These are phyloP conservation scores for Apis cerana DNA, from an alignment of 1,140 invertebrate species.

Conservation along the genomic window DNA sequence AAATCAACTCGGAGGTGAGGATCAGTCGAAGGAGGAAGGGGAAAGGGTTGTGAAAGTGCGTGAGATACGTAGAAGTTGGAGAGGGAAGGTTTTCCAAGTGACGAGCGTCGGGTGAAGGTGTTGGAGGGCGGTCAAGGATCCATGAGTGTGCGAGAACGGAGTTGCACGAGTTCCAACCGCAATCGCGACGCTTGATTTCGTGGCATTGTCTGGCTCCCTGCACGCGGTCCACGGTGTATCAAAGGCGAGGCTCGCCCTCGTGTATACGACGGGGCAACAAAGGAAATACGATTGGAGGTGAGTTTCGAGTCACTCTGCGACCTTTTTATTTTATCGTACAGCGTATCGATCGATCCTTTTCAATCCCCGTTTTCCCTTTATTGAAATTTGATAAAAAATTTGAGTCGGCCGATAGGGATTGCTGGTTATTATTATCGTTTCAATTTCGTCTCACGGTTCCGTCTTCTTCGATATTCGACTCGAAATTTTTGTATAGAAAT, in stretches of 20 bases:
- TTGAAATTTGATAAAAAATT: background rate
- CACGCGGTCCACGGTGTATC: slow-evolving; percentile 36
- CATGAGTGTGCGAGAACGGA: slow-evolving; percentile 15
- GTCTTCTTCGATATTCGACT: too few relatives aligned
- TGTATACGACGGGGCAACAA: slow-evolving; percentile 27
- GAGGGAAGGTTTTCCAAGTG: background rate
- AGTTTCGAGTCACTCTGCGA: slow-evolving; percentile 10
- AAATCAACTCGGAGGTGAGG: too few relatives aligned
- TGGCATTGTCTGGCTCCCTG: slow-evolving; percentile 35
- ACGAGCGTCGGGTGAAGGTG: slow-evolving; percentile 19
- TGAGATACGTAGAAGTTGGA: background rate
- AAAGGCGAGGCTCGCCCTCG: slow-evolving; percentile 34
- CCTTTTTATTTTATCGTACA: too few relatives aligned
- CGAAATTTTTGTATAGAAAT: too few relatives aligned
- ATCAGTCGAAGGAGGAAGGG: too few relatives aligned
- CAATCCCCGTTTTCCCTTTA: background rate
- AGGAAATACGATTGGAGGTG: slow-evolving; percentile 40
- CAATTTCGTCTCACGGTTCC: too few relatives aligned
- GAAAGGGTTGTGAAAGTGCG: background rate
- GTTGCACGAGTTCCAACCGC: background rate
- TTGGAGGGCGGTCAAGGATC: background rate
- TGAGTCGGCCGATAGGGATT: background rate
- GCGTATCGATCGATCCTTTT: background rate
- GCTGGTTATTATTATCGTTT: background rate
- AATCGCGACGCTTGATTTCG: slow-evolving; percentile 37